phyloP scores from a whole-genome alignment of 2,888 invertebrate genomes.

The Plebejus argus region DNA sequence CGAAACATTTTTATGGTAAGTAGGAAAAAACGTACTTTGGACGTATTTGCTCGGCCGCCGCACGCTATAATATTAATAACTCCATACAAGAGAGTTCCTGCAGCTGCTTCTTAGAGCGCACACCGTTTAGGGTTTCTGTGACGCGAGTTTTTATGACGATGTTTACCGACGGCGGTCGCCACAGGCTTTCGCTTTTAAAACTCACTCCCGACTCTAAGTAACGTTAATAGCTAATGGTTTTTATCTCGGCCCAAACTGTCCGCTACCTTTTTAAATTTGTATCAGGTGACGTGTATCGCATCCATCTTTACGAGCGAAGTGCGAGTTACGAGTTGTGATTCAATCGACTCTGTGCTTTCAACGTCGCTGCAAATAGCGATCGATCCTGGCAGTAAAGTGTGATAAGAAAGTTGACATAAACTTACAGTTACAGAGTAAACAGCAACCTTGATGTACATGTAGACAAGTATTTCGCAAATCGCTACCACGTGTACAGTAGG shows the following conservation, averaged over 20 bases:
- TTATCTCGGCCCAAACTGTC: not conserved
- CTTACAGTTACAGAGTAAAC: not conserved
- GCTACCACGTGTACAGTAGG: not conserved
- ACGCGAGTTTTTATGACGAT: slow-evolving; percentile 67
- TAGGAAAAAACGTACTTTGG: slow-evolving; percentile 45
- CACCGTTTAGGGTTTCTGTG: slow-evolving; percentile 51
- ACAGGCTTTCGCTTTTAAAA: slow-evolving; percentile 50
- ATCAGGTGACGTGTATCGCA: not conserved
- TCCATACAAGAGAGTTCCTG: slow-evolving; percentile 63
- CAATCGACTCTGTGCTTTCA: not conserved
- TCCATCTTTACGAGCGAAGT: slow-evolving; percentile 24
- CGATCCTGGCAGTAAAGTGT: slow-evolving; percentile 4
- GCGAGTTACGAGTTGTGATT: slow-evolving; percentile 15
- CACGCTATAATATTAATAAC: slow-evolving; percentile 75
- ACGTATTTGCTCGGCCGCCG: slow-evolving; percentile 61
- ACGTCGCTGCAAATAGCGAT: slow-evolving; percentile 16
- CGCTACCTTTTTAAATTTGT: slow-evolving; percentile 12
- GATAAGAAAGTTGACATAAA: not conserved
- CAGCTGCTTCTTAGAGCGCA: slow-evolving; percentile 50
- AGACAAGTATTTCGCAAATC: not conserved
- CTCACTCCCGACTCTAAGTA: slow-evolving; percentile 50
- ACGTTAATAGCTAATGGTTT: slow-evolving; percentile 25
- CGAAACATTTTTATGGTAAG: slow-evolving; percentile 33
- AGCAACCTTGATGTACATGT: not conserved
- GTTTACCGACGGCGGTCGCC: slow-evolving; percentile 64